Percentiles rank a stretch among this genome's conserved stretches.
These are phyloP conservation scores for Tringa solitaria DNA, from an alignment of 2,113 vertebrate species.

Conservation along the genomic window DNA sequence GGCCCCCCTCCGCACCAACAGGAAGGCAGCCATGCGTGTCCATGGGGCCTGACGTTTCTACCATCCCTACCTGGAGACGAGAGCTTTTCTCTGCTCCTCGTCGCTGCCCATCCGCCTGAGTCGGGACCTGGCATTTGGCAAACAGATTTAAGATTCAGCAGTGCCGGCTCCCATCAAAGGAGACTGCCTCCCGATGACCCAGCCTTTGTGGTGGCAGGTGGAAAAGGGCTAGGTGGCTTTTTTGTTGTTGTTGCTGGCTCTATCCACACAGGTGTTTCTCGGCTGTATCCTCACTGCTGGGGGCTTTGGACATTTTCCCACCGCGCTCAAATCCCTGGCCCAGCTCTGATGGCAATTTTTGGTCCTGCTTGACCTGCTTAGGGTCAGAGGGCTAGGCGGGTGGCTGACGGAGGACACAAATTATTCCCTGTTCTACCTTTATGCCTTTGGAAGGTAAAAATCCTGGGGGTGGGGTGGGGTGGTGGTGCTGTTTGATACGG, in stretches of 20 bases:
- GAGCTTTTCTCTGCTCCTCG: not conserved
- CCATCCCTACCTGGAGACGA: not conserved
- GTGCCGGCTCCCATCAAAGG: not conserved
- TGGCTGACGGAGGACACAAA: not conserved
- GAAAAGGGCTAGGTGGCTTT: not conserved
- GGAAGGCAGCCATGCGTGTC: not conserved
- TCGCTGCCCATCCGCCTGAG: fast-evolving
- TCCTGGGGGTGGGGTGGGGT: fast-evolving
- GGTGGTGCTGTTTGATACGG: not conserved
- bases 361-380: not conserved
- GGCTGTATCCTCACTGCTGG: fast-evolving
- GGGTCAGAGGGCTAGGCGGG: not conserved
- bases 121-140: not conserved
- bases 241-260: not conserved
- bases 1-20: fast-evolving
- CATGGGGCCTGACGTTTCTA: not conserved
- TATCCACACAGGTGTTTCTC: not conserved
- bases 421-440: not conserved
- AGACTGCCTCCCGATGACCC: not conserved
- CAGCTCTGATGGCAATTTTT: not conserved
- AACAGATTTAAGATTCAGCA: not conserved
- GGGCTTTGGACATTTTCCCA: not conserved
- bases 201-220: not conserved
- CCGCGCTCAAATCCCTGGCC: not conserved
- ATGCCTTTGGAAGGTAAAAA: not conserved